Percentiles rank a stretch among this genome's conserved stretches.
These are phyloP conservation scores for Drosophila pseudoobscura DNA, from an alignment of 1,140 invertebrate genomes.

Conservation along the genomic window DNA sequence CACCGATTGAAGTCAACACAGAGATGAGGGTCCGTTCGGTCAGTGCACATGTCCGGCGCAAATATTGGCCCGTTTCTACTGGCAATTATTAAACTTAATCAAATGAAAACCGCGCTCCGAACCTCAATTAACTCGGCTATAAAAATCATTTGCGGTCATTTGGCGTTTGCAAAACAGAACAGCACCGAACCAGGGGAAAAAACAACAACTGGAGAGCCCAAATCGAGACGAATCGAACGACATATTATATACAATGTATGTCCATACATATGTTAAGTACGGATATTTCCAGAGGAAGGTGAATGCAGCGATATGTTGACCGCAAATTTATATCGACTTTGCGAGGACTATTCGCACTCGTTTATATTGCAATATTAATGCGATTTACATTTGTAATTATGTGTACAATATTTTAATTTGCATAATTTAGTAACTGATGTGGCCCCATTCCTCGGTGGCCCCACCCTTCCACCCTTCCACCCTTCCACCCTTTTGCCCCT, in stretches of 20 bases:
- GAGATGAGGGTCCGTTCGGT: constrained; percentile 7
- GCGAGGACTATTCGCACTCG: constrained; percentile 44
- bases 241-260: constrained; percentile 28
- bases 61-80: constrained; percentile 59
- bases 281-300: constrained; percentile 20
- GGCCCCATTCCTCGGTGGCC: not conserved
- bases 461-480: no score
- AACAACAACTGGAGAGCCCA: not conserved
- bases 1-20: constrained; percentile 41
- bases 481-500: no score
- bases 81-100: constrained; percentile 78
- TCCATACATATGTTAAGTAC: no score
- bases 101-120: constrained; percentile 68
- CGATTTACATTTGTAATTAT: constrained; percentile 81
- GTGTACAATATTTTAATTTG: constrained; percentile 79
- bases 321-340: constrained; percentile 74
- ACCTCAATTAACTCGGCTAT: constrained; percentile 75
- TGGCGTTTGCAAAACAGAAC: constrained; percentile 27
- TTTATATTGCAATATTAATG: constrained; percentile 65
- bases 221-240: constrained; percentile 37
- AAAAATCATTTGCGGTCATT: constrained; percentile 76
- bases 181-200: not conserved
- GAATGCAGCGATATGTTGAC: constrained; percentile 63
- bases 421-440: constrained; percentile 72
- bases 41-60: constrained; percentile 25